Evolutionary conservation across 2,888 invertebrate genomes (phyloP), one percentile per base, ranked within the genome.

Genomic region (Mactromeris polynyma): DNA sequence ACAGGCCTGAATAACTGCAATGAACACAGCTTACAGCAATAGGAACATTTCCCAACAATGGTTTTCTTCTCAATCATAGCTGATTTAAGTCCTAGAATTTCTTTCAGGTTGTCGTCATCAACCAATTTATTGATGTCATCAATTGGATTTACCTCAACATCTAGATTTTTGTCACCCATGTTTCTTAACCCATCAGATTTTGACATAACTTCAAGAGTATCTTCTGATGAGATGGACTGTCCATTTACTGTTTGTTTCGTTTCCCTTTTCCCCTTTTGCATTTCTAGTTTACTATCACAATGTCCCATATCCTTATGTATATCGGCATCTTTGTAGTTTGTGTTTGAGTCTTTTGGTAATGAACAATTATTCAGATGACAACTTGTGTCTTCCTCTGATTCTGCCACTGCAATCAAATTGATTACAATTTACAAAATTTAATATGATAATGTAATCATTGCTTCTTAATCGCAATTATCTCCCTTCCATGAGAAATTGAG

Each of bases 11-110:
- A 21, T 33, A 64, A 26, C 1, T 33, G 64, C n/a, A n/a, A 33
- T 14, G 81, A n/a, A 54, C 81, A 82, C 2, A 58, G 58, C 26
- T 82, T 82, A 36, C 81, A 82, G 17, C 2, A 17, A 64, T n/a
- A 82, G 0, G 3, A 64, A 2, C 36, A 38, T 33, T 38, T n/a
- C 36, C 21, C 64, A n/a, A 40, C 33, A 38, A 2, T n/a, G 6
- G n/a, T 38, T 64, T 58, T 14, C 38, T 64, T 58, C 14, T 64
- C 81, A 64, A 38, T 64, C 64, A 82, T 9, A 36, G 38, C 19
- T 38, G 36, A 64, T 21, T 42, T 46, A 19, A 42, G 19, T 42
- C 4, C 42, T 26, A 26, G 3, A 42, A 3, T 14, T n/a, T 46
- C 79, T 42, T 42, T 46, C 3, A n/a, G 2, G 7, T 79, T n/a